These are phyloP conservation scores for Netelia melanura DNA, from an alignment of 2,888 invertebrate genomes.

Conservation along the genomic window DNA sequence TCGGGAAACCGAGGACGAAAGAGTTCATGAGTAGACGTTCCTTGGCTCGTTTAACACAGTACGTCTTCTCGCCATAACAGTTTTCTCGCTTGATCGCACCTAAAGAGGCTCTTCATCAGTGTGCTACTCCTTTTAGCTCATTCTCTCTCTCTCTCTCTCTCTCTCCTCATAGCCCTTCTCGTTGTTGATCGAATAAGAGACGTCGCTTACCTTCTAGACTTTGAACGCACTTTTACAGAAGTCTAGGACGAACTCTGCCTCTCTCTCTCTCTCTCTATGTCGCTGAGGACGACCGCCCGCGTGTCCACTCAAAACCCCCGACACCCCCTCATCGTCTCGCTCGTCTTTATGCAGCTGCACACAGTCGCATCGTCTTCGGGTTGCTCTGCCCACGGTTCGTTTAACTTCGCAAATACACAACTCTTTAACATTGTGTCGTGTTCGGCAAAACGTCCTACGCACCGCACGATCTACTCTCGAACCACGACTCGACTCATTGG, in stretches of 20 bases:
- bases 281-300: constrained; percentile 33
- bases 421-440: constrained; percentile 79
- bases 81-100: constrained; percentile 79
- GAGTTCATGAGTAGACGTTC: constrained; percentile 40
- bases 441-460: constrained; percentile 74
- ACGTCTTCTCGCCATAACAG: constrained; percentile 68
- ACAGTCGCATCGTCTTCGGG: constrained; percentile 74
- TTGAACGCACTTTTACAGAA: constrained; percentile 38
- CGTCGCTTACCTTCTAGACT: constrained; percentile 46
- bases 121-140: constrained; percentile 36
- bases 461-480: constrained; percentile 27
- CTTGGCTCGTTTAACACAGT: constrained; percentile 57
- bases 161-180: constrained; percentile 11
- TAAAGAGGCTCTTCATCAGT: constrained; percentile 72
- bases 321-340: background rate
- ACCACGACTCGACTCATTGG: background rate
- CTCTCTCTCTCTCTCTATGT: background rate
- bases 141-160: constrained; percentile 18
- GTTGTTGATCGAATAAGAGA: constrained; percentile 26
- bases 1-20: constrained; percentile 6
- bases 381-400: constrained; percentile 78
- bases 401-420: constrained; percentile 82
- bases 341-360: constrained; percentile 76
- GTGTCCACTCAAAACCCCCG: background rate
- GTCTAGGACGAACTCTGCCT: constrained; percentile 20